Conservation (phyloP, 1,140 invertebrate genomes). For the Cecropterus lyciades region DNA sequence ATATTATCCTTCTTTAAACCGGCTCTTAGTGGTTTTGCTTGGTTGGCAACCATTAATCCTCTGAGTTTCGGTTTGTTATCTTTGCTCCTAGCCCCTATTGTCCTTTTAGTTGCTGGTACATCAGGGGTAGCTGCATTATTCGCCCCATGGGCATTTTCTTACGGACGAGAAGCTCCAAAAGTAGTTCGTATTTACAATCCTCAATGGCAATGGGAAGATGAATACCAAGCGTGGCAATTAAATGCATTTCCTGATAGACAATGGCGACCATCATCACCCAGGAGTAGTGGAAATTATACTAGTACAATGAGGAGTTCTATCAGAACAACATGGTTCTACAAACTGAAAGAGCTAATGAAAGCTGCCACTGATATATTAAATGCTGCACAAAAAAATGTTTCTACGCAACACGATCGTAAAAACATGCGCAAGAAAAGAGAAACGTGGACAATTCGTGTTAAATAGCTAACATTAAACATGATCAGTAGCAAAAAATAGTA, state of each 20-base stretch:
- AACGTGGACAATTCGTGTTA: slow-evolving; percentile 53
- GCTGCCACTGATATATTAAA: slow-evolving; percentile 45
- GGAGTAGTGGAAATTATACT: slow-evolving; percentile 38
- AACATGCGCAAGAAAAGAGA: slow-evolving; percentile 61
- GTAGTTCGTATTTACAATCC: slow-evolving; percentile 53
- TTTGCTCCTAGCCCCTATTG: slow-evolving; percentile 65
- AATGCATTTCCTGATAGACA: slow-evolving; percentile 55
- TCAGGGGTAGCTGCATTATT: slow-evolving; percentile 66
- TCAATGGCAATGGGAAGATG: slow-evolving; percentile 65
- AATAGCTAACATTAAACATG: slow-evolving; percentile 38
- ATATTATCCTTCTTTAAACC: slow-evolving; percentile 67
- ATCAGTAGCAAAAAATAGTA: no score
- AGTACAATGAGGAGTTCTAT: slow-evolving; percentile 15
- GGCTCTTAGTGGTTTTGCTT: slow-evolving; percentile 64
- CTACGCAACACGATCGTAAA: slow-evolving; percentile 40
- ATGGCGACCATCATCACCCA: slow-evolving; percentile 37
- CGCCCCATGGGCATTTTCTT: slow-evolving; percentile 62
- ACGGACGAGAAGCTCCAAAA: slow-evolving; percentile 65
- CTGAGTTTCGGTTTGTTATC: slow-evolving; percentile 68
- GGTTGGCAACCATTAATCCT: slow-evolving; percentile 71
- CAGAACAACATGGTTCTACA: slow-evolving; percentile 49
- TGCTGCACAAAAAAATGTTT: slow-evolving; percentile 33
- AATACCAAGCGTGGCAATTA: slow-evolving; percentile 61
- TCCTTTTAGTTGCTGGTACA: slow-evolving; percentile 65
- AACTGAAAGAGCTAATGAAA: slow-evolving; percentile 59